Evolutionary conservation across 2,113 vertebrate species (phyloP).

Genomic region (Dasyurus viverrinus): DNA sequence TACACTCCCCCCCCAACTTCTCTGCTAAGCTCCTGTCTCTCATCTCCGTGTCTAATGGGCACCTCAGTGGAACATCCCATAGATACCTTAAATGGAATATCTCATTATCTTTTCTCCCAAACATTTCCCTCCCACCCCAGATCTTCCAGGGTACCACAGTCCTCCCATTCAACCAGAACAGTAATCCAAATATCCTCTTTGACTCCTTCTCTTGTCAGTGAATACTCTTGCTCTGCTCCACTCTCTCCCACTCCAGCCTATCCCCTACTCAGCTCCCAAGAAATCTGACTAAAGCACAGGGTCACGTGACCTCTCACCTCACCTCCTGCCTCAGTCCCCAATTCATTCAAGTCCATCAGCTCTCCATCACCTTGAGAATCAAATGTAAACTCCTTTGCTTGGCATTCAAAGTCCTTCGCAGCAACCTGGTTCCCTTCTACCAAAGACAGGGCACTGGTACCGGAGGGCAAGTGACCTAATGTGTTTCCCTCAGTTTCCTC

Average conservation of each 20-base stretch:
- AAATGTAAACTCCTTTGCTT: not conserved
- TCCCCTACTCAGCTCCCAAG: not conserved
- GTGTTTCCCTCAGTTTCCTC: not conserved
- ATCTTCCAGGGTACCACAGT: not conserved
- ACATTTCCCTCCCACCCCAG: too few relatives aligned
- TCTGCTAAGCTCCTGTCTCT: not conserved
- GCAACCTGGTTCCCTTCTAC: not conserved
- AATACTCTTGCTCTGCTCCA: not conserved
- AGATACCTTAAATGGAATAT: not conserved
- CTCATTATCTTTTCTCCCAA: not conserved
- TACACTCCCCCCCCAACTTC: too few relatives aligned
- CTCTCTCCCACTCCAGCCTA: not conserved
- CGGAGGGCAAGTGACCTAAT: not conserved
- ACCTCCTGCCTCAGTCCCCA: not conserved
- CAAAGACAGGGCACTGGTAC: not conserved
- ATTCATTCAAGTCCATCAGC: not conserved
- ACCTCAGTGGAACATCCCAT: not conserved
- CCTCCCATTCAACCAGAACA: too few relatives aligned
- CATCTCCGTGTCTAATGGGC: not conserved
- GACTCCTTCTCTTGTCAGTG: too few relatives aligned
- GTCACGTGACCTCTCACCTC: not conserved
- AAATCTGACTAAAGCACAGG: not conserved
- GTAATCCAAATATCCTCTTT: too few relatives aligned
- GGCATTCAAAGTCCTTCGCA: not conserved
- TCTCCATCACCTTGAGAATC: not conserved